Percentiles rank a stretch among this genome's conserved stretches.
Evolutionary conservation across 2,888 invertebrate species (phyloP).

Genomic region (Acleris holmiana): DNA sequence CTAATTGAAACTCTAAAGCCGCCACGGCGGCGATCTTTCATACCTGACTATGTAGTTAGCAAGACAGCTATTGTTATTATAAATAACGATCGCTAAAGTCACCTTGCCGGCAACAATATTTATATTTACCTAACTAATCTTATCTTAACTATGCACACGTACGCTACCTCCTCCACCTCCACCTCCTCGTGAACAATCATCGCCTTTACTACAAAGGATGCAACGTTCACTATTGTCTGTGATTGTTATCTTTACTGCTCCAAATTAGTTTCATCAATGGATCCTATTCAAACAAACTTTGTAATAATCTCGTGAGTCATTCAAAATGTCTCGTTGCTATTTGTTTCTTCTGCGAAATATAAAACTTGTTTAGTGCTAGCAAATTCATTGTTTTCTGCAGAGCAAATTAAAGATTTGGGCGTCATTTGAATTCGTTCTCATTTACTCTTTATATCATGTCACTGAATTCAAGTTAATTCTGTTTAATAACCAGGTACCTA

Average conservation of each 20-base stretch:
- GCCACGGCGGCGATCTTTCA: no score
- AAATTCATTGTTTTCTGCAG: no score
- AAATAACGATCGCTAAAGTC: slow-evolving; percentile 12
- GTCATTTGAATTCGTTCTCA: no score
- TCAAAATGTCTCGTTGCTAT: slow-evolving; percentile 12
- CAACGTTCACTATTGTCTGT: slow-evolving; percentile 8
- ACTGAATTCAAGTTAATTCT: no score
- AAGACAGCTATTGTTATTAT: no score
- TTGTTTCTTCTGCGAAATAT: no score
- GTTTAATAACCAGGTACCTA: no score
- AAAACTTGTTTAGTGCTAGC: no score
- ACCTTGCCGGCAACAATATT: slow-evolving; percentile 31
- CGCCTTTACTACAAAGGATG: slow-evolving; percentile 3
- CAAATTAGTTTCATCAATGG: slow-evolving; percentile 35
- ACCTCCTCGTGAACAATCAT: background rate
- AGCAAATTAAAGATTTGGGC: no score
- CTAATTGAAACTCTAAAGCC: no score
- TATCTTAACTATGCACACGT: slow-evolving; percentile 26
- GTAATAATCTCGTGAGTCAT: slow-evolving; percentile 28
- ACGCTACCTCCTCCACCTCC: slow-evolving; percentile 11
- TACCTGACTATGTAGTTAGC: no score
- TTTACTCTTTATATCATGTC: no score
- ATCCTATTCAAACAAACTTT: slow-evolving; percentile 22
- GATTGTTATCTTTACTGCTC: slow-evolving; percentile 7
- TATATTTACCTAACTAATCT: slow-evolving; percentile 31